These are phyloP conservation scores for Oscheius sp. DNA, from an alignment of 2,888 invertebrate genomes.

Conservation along the genomic window DNA sequence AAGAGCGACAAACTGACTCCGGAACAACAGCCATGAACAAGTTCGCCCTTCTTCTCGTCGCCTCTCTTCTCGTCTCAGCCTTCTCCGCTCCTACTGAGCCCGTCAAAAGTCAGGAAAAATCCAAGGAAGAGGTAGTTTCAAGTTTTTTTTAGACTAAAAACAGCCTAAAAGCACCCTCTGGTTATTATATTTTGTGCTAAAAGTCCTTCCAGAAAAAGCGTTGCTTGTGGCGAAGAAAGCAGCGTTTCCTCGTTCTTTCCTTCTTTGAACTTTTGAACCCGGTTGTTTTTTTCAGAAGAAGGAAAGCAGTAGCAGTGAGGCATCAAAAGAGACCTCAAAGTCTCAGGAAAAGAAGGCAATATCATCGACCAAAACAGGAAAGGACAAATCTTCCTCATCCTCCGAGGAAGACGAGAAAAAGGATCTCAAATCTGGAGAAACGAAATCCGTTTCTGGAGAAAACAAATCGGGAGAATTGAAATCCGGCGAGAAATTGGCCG, in stretches of 20 bases:
- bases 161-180: too few relatives aligned
- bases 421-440: too few relatives aligned
- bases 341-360: not conserved
- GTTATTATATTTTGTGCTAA: too few relatives aligned
- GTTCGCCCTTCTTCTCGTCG: conserved; percentile 1
- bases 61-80: not conserved
- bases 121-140: not conserved
- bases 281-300: not conserved
- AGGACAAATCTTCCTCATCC: too few relatives aligned
- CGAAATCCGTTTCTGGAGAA: too few relatives aligned
- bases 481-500: not conserved
- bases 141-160: too few relatives aligned
- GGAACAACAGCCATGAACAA: conserved; percentile 14
- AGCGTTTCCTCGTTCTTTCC: too few relatives aligned
- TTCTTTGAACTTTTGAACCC: too few relatives aligned
- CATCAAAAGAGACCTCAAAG: not conserved
- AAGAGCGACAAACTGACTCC: not conserved
- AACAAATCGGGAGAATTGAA: not conserved
- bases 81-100: not conserved
- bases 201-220: too few relatives aligned
- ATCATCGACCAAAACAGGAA: too few relatives aligned
- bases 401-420: not conserved
- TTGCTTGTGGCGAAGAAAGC: too few relatives aligned
- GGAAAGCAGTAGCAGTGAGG: not conserved
- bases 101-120: too few relatives aligned